A percentile compares a stretch with the other conserved stretches of the same genome.
phyloP scores from a whole-genome alignment of 2,888 invertebrate species.

The Drosophila lutescens region DNA sequence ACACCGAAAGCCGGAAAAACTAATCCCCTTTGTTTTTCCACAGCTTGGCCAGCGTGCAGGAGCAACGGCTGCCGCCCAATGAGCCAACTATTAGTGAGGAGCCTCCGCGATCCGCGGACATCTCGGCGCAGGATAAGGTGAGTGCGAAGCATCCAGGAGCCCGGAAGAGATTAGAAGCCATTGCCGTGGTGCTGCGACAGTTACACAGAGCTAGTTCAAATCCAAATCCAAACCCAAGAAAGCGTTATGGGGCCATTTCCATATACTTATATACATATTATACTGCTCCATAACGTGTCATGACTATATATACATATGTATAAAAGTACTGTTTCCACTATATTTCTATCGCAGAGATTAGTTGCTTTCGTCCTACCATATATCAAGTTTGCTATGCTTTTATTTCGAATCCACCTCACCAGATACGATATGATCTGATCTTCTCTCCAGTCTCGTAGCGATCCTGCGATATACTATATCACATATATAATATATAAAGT shows the following conservation, averaged over 20 bases:
- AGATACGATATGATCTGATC: not conserved
- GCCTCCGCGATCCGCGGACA: slow-evolving; percentile 85
- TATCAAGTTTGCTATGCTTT: slow-evolving; percentile 64
- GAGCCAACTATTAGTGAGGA: slow-evolving; percentile 85
- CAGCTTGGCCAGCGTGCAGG: slow-evolving; percentile 98
- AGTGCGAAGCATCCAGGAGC: slow-evolving; percentile 57
- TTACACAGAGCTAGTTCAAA: slow-evolving; percentile 46
- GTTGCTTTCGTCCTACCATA: slow-evolving; percentile 61
- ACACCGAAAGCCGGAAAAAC: too few species aligned
- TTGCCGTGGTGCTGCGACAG: slow-evolving; percentile 12
- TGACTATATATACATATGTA: slow-evolving; percentile 49
- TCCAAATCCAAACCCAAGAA: slow-evolving; percentile 16
- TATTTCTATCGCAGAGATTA: slow-evolving; percentile 62
- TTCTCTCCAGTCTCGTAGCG: slow-evolving; percentile 1
- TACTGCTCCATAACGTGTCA: slow-evolving; percentile 30
- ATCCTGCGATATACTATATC: slow-evolving; percentile 1
- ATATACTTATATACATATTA: slow-evolving; percentile 54
- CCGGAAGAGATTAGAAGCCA: not conserved
- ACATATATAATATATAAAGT: not conserved
- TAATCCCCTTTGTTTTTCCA: not conserved
- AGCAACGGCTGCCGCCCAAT: slow-evolving; percentile 92
- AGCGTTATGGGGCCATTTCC: slow-evolving; percentile 24
- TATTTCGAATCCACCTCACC: slow-evolving; percentile 36
- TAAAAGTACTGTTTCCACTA: slow-evolving; percentile 56
- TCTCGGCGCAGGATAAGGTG: slow-evolving; percentile 91